Conservation (phyloP, 2,113 vertebrate genomes). For the Leptobrachium ailaonicum region DNA sequence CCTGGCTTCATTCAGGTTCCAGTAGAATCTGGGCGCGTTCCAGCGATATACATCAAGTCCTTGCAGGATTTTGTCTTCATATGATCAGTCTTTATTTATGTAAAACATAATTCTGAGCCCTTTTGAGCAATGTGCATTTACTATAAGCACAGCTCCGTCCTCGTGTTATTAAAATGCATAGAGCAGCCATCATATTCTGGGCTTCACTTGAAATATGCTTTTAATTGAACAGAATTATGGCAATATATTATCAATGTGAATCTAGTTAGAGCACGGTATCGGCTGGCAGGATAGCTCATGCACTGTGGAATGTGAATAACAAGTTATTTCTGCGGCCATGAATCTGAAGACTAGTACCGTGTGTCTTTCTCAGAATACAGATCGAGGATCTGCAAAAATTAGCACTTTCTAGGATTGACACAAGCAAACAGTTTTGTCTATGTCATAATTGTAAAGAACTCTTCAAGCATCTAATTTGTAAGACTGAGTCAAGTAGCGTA, state of each 20-base stretch:
- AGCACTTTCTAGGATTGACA: neutral
- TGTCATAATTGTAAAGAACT: too few relatives aligned
- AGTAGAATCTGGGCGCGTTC: constrained; percentile 52
- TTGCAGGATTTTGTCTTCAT: constrained; percentile 64
- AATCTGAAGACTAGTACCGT: constrained; percentile 47
- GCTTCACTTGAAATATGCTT: constrained; percentile 73
- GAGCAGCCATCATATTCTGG: constrained; percentile 59
- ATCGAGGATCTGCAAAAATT: neutral
- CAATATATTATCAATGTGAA: constrained; percentile 63
- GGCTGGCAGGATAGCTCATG: constrained; percentile 48
- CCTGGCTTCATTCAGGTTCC: constrained; percentile 32
- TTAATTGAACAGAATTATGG: constrained; percentile 73
- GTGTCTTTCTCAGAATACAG: constrained; percentile 33
- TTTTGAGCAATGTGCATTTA: constrained; percentile 61
- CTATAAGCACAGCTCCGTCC: constrained; percentile 58
- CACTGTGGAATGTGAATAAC: constrained; percentile 27
- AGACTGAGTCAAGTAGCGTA: too few relatives aligned
- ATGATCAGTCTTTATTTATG: constrained; percentile 71
- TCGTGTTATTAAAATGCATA: constrained; percentile 69
- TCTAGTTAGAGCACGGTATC: constrained; percentile 55
- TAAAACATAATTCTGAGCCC: constrained; percentile 66
- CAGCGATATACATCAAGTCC: constrained; percentile 57
- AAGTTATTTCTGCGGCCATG: constrained; percentile 47
- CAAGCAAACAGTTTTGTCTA: neutral
- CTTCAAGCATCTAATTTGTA: too few relatives aligned